Evolutionary conservation across 2,113 vertebrate genomes (phyloP).

Genomic region (Leptosomus discolor): DNA sequence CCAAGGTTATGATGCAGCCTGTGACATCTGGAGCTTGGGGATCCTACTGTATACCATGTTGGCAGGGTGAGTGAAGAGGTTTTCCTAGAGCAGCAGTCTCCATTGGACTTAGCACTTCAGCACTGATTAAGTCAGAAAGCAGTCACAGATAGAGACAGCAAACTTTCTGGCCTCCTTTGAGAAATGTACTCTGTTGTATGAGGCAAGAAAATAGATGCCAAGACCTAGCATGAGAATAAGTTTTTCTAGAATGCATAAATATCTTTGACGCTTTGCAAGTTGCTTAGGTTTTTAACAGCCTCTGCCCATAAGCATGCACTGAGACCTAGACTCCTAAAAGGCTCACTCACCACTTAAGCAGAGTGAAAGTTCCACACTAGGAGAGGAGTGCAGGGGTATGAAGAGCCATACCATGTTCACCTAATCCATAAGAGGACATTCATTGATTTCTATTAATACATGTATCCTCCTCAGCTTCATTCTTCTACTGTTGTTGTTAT

Average conservation of each 20-base stretch:
- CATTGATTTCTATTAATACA: neutral
- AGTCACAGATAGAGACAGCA: neutral
- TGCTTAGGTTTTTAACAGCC: neutral
- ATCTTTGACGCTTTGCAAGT: neutral
- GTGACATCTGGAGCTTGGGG: conserved; percentile 94
- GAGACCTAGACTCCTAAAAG: neutral
- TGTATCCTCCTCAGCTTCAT: neutral
- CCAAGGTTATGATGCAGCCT: conserved; percentile 94
- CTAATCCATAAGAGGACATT: neutral
- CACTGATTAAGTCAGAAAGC: neutral
- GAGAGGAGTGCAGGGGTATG: neutral
- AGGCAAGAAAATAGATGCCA: neutral
- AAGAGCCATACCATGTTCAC: neutral
- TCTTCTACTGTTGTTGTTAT: neutral
- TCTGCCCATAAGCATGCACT: neutral
- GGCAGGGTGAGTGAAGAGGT: conserved; percentile 78
- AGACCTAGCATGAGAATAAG: neutral
- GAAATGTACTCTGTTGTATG: neutral
- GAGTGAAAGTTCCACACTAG: no score
- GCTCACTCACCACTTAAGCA: neutral
- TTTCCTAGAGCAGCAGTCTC: neutral
- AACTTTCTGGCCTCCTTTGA: neutral
- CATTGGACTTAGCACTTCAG: neutral
- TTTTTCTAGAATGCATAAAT: neutral
- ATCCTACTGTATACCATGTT: conserved; percentile 94